Percentiles rank a stretch among this genome's conserved stretches.
phyloP scores from a whole-genome alignment of 2,797 vertebrate species.

The Aldrovandia affinis region DNA sequence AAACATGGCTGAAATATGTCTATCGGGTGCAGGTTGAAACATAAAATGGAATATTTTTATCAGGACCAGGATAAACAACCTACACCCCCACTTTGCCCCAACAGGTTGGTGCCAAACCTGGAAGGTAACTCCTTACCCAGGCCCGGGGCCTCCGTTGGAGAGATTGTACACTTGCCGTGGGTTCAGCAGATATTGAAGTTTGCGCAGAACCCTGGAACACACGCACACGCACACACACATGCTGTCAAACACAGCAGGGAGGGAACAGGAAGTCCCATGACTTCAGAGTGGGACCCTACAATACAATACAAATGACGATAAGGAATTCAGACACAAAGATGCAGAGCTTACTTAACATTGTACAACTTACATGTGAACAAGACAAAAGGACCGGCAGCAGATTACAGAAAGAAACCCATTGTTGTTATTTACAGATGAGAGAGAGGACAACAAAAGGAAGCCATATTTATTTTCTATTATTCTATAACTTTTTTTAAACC shows the following conservation, averaged over 20 bases:
- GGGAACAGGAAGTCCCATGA: background rate
- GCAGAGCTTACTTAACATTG: background rate
- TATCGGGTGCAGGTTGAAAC: no score
- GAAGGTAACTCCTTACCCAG: constrained; percentile 73
- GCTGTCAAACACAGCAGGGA: constrained; percentile 1
- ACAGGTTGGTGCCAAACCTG: background rate
- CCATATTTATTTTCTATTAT: no score
- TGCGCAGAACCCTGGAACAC: constrained; percentile 82
- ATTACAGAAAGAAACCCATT: background rate
- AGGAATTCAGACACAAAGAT: background rate
- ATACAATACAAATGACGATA: background rate
- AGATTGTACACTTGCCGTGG: constrained; percentile 92
- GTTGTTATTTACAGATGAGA: background rate
- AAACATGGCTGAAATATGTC: no score
- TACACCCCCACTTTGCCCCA: no score
- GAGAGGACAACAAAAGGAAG: no score
- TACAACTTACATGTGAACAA: background rate
- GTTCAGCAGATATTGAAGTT: constrained; percentile 90
- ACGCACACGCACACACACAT: constrained; percentile 33
- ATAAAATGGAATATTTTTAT: no score
- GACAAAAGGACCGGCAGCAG: background rate
- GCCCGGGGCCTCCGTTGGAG: constrained; percentile 79
- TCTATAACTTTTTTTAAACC: no score
- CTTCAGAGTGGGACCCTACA: background rate
- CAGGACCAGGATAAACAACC: no score